Percentiles rank a stretch among this genome's conserved stretches.
Conservation (phyloP, 2,797 vertebrate genomes). For the Champsocephalus gunnari region DNA sequence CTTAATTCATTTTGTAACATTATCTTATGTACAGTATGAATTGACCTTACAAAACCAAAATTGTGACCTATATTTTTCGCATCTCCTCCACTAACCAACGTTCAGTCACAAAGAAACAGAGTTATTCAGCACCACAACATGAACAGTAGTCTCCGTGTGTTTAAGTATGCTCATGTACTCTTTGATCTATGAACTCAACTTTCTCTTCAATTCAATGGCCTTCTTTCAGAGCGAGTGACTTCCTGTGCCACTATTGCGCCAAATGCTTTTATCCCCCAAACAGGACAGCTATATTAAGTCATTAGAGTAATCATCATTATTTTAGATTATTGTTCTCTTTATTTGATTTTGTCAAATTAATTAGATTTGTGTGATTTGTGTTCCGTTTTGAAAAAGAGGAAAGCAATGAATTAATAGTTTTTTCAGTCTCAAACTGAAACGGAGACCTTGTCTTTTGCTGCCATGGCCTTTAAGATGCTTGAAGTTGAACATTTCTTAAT, state of each 20-base stretch:
- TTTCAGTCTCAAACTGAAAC: slow-evolving; percentile 5
- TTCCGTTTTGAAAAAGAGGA: slow-evolving; percentile 38
- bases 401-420: slow-evolving; percentile 21
- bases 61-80: slow-evolving; percentile 28
- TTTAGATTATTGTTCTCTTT: slow-evolving; percentile 52
- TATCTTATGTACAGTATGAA: slow-evolving; percentile 6
- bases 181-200: slow-evolving; percentile 19
- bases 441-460: slow-evolving; percentile 20
- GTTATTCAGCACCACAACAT: slow-evolving; percentile 42
- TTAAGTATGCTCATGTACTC: slow-evolving; percentile 25
- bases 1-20: neutral
- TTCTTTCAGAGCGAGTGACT: slow-evolving; percentile 56
- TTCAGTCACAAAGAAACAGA: slow-evolving; percentile 38
- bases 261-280: slow-evolving; percentile 51
- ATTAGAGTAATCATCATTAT: slow-evolving; percentile 75
- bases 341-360: slow-evolving; percentile 61
- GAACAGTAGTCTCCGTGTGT: slow-evolving; percentile 46
- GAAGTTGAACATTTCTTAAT: neutral
- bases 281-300: slow-evolving; percentile 59
- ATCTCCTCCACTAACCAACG: slow-evolving; percentile 20
- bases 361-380: slow-evolving; percentile 62
- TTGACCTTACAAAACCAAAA: slow-evolving; percentile 24
- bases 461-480: slow-evolving; percentile 41
- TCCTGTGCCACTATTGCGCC: slow-evolving; percentile 55
- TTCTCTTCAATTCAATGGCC: slow-evolving; percentile 40